Base-by-base conservation (phyloP, 2,888 invertebrate species). In the Pseudococcus viburni region DNA sequence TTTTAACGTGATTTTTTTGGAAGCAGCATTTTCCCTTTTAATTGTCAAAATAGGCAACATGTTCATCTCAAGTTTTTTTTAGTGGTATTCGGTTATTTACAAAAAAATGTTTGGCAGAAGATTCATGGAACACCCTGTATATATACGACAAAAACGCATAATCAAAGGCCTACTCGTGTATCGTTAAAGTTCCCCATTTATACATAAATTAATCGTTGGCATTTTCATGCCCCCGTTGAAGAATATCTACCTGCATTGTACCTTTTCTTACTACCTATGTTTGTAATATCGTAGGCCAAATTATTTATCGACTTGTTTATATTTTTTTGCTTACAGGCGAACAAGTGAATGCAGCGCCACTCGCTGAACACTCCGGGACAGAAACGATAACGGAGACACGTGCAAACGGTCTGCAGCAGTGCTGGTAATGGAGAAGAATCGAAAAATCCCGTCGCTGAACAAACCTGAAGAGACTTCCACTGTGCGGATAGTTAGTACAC, bases 371-470 rank as follows among this genome's bases (percentile, higher is more conserved):
- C 77, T 80, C 39, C 80, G 80, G 39, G 51, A 19, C 80, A 77
- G 26, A 26, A 51, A 80, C 19, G 55, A 77, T 87, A 87, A 80
- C 80, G 87, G 80, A 87, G 87, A 77, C 87, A 51, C 87, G 87
- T 87, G 87, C 87, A 80, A 87, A 87, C 87, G 87, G 87, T 87
- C 55, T 77, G 77, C 39, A 51, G 77, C 77, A 22, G 77, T 42
- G 48, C 77, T 77, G 87, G 77, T 85, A 73, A 87, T 87, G 87
- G 87, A 87, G 87, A 87, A 87, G 83, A 87, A 77, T 26, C 87
- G 87, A 77, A 87, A 80, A 87, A 48, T 77, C 26, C 87, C 80
- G 77, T 73, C 87, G 87, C 77, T 48, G 87, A 73, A 87, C 73
- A 87, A 87, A 77, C 7, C 80, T 80, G 87, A 87, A 80, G 80